A percentile compares a stretch with the other conserved stretches of the same genome.
Evolutionary conservation across 2,797 vertebrate species (phyloP).

Genomic region (Mormyrus hasselquistii): DNA sequence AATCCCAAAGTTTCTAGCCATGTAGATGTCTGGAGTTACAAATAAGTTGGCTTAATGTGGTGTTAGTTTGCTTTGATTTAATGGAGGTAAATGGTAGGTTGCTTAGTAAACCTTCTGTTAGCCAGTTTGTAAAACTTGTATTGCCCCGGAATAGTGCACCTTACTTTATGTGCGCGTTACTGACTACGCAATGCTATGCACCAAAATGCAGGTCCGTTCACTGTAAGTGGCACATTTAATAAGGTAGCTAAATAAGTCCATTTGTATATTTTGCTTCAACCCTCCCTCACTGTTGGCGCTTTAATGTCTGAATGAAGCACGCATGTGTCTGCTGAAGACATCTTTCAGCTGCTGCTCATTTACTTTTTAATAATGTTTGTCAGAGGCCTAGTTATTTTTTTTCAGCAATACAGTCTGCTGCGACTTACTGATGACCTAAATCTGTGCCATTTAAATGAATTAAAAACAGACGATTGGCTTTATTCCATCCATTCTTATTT

Average conservation of each 20-base stretch:
- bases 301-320: neutral
- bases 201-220: neutral
- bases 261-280: neutral
- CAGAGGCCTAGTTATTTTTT: neutral
- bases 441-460: neutral
- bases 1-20: neutral
- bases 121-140: neutral
- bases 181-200: neutral
- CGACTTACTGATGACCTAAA: neutral
- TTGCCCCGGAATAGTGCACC: neutral
- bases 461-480: neutral
- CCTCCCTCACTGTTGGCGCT: neutral
- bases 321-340: neutral
- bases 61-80: neutral
- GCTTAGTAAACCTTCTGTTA: neutral
- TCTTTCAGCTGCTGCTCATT: neutral
- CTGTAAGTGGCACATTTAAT: neutral
- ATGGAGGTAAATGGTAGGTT: neutral
- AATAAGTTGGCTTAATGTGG: neutral
- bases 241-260: neutral
- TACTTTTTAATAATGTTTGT: neutral
- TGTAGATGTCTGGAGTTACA: neutral
- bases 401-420: neutral
- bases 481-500: neutral
- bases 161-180: neutral